Percentiles rank a stretch among this genome's conserved stretches.
phyloP scores from a whole-genome alignment of 30 jellyfish, hydroid and myxozoan genomes.

The Mastigias papua region DNA sequence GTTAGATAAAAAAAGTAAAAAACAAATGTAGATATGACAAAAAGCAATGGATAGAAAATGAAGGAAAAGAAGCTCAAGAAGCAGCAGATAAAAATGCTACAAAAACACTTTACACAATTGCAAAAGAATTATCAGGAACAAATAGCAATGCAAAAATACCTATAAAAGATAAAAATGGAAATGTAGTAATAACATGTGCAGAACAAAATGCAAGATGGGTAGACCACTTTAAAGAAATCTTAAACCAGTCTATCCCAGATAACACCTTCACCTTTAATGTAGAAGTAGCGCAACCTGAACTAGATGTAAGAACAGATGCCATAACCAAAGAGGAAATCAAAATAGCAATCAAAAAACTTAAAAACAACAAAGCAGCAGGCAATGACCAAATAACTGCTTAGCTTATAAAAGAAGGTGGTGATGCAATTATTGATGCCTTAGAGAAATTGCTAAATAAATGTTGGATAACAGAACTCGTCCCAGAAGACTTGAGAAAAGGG shows the following conservation, averaged over 20 bases:
- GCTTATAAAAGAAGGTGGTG: conserved; percentile 9
- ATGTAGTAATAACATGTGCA: background rate
- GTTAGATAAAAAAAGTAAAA: background rate
- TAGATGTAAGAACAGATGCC: background rate
- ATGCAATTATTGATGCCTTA: background rate
- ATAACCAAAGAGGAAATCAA: conserved; percentile 1
- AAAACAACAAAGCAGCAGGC: conserved; percentile 10
- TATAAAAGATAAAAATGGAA: conserved; percentile 13
- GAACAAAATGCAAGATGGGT: conserved; percentile 12
- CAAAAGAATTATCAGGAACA: background rate
- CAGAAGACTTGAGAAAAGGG: conserved; percentile 4
- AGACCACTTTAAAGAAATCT: conserved; percentile 3
- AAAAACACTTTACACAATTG: background rate
- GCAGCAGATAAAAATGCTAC: conserved; percentile 7
- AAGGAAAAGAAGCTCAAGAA: conserved; percentile 4
- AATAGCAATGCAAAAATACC: conserved; percentile 2
- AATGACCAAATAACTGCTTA: background rate
- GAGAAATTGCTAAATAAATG: conserved; percentile 2
- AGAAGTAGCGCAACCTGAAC: background rate
- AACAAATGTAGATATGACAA: conserved; percentile 4
- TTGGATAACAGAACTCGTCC: background rate
- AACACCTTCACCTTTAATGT: background rate
- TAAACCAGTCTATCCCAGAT: background rate
- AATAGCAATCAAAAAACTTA: conserved; percentile 4
- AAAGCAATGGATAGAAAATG: conserved; percentile 2